Evolutionary conservation across 92 coral and sea anemone species (phyloP).

Genomic region (Diadumene lineata): DNA sequence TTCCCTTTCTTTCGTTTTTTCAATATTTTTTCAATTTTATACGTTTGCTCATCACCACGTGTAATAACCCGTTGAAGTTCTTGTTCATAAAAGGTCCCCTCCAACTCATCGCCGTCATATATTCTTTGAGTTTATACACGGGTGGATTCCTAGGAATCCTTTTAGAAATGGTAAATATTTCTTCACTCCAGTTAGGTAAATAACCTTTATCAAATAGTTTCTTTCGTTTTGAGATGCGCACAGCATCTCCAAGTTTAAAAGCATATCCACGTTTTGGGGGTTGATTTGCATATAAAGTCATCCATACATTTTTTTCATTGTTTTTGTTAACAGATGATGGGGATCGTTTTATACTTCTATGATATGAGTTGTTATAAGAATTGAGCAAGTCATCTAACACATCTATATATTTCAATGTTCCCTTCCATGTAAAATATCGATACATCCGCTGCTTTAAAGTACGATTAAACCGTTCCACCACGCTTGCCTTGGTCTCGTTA

Average conservation of each 20-base stretch:
- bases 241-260: conserved; percentile 28
- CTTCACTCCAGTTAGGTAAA: conserved; percentile 45
- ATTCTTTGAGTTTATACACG: conserved; percentile 29
- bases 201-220: conserved; percentile 32
- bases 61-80: conserved; percentile 27
- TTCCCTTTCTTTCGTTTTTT: conserved; percentile 10
- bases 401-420: conserved; percentile 31
- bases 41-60: conserved; percentile 17
- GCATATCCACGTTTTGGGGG: not conserved
- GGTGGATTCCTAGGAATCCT: conserved; percentile 35
- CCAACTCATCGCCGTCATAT: conserved; percentile 17
- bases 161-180: conserved; percentile 32
- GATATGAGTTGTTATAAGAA: no score
- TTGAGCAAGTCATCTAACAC: no score
- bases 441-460: conserved; percentile 41
- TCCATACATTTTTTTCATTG: conserved; percentile 23
- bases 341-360: conserved; percentile 17
- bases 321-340: conserved; percentile 27
- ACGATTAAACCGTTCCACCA: conserved; percentile 42
- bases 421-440: conserved; percentile 36
- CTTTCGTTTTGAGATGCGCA: conserved; percentile 23
- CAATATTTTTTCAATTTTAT: conserved; percentile 26
- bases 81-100: conserved; percentile 46
- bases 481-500: conserved; percentile 23
- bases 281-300: not conserved